Evolutionary conservation across 2,888 invertebrate species (phyloP).

Genomic region (Phrixothrix hirtus): DNA sequence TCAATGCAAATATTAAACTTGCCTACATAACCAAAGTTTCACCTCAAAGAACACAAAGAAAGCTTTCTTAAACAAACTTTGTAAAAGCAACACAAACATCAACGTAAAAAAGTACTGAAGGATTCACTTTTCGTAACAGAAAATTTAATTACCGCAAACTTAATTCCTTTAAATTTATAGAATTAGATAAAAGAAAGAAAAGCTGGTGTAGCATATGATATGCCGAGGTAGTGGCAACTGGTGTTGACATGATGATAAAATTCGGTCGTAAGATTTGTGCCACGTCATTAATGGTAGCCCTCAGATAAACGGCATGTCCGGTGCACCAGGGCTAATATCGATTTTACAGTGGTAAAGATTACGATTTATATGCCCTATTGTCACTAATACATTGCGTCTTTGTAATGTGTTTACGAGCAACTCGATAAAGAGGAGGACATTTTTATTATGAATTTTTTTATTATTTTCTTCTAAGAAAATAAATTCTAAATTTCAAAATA

Average conservation of each 20-base stretch:
- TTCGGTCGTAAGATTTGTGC: slow-evolving; percentile 51
- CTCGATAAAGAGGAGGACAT: too few species aligned
- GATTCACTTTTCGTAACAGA: background rate
- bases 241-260: slow-evolving; percentile 55
- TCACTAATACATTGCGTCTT: slow-evolving; percentile 21
- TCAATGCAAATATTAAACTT: slow-evolving; percentile 43
- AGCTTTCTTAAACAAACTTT: slow-evolving; percentile 25
- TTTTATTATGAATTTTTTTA: too few species aligned
- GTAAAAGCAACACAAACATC: slow-evolving; percentile 24
- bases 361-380: slow-evolving; percentile 30
- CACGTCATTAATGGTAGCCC: slow-evolving; percentile 50
- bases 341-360: slow-evolving; percentile 46
- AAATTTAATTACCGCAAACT: too few species aligned
- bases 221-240: slow-evolving; percentile 53
- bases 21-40: slow-evolving; percentile 35
- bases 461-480: too few species aligned
- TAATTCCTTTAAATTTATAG: too few species aligned
- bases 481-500: too few species aligned
- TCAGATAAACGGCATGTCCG: slow-evolving; percentile 51
- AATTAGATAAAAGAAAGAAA: slow-evolving; percentile 17
- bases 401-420: slow-evolving; percentile 10
- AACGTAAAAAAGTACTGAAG: slow-evolving; percentile 14
- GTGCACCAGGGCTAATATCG: slow-evolving; percentile 47
- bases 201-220: slow-evolving; percentile 40
- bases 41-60: slow-evolving; percentile 25